These are phyloP conservation scores for Nerophis ophidion DNA, from an alignment of 2,113 vertebrate genomes.

Conservation along the genomic window DNA sequence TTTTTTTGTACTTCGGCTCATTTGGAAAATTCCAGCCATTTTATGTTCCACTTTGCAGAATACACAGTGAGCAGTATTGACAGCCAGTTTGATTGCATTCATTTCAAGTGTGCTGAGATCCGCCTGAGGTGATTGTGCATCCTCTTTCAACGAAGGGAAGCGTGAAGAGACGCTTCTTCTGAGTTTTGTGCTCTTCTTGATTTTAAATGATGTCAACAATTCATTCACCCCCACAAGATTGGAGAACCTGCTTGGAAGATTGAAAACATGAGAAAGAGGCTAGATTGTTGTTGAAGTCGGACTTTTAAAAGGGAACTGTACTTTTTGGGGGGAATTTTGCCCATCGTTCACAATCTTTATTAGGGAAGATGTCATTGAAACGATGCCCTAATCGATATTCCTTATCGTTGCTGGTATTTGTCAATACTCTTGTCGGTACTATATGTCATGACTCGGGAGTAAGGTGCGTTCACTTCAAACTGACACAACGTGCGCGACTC, in stretches of 20 bases:
- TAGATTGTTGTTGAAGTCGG: not conserved
- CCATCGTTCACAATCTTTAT: no score
- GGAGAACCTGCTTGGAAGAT: not conserved
- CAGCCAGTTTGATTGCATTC: constrained; percentile 50
- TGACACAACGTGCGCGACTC: no score
- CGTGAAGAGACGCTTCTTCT: constrained; percentile 12
- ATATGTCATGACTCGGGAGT: no score
- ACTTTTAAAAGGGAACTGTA: no score
- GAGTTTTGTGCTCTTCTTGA: constrained; percentile 11
- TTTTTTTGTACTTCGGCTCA: constrained; percentile 20
- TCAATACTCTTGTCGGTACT: no score
- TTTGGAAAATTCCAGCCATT: constrained; percentile 37
- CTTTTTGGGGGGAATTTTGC: no score
- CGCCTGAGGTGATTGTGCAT: constrained; percentile 33
- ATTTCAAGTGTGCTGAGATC: constrained; percentile 33
- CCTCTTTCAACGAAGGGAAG: constrained; percentile 19
- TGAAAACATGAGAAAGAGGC: not conserved
- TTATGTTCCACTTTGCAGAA: constrained; percentile 36
- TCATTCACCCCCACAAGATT: constrained; percentile 24
- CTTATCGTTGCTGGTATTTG: no score
- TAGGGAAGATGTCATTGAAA: no score
- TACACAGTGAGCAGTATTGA: constrained; percentile 41
- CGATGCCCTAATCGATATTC: no score
- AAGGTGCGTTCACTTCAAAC: no score
- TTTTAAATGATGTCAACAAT: constrained; percentile 16